Base-by-base conservation (phyloP, 2,888 invertebrate species). In the Clistopyga incitator region DNA sequence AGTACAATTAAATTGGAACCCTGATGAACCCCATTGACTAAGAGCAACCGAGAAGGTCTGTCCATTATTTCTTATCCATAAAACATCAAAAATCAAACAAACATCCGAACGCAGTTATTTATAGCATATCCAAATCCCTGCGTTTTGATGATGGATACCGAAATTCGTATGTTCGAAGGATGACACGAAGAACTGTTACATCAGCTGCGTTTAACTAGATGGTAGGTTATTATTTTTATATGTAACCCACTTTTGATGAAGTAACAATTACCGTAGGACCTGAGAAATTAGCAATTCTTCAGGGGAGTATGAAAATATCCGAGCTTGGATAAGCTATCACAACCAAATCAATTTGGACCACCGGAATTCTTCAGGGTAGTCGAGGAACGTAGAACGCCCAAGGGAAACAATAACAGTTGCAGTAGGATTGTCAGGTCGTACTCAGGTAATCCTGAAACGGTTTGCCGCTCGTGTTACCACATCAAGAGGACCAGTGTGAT, bases 381-480 rank as follows among this genome's bases (percentile, higher is more conserved):
- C 29, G 4, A n/a, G 3, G n/a, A 2, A 29, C 34, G 38, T 20
- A 10, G 18, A 10, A n/a, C 25, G 10, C 23, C n/a, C 18, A 6
- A 29, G 29, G 29, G 15, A 23, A 74, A 47, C 29, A 34, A 50
- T 50, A 6, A 68, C 50, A 67, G 80, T 72, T 77, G 76, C 52
- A 38, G 79, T 42, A 47, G 59, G 18, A 38, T 38, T 68, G 78
- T 78, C 61, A n/a, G n/a, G n/a, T n/a, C n/a, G n/a, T 64, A 68
- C n/a, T 81, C 61, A 75, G 68, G 61, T 50, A 71, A 81, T 79
- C 64, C 77, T 78, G 71, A 82, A 82, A 77, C 76, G 45, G 84
- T 81, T 85, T 75, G 78, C 77, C 75, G 85, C 72, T 64, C 3
- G 38, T 67, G 70, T 11, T 13, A 29, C n/a, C n/a, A n/a, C 13